Evolutionary conservation across 1,140 invertebrate genomes (phyloP), one percentile per base, ranked within the genome.

Genomic region (Drosophila suzukii): DNA sequence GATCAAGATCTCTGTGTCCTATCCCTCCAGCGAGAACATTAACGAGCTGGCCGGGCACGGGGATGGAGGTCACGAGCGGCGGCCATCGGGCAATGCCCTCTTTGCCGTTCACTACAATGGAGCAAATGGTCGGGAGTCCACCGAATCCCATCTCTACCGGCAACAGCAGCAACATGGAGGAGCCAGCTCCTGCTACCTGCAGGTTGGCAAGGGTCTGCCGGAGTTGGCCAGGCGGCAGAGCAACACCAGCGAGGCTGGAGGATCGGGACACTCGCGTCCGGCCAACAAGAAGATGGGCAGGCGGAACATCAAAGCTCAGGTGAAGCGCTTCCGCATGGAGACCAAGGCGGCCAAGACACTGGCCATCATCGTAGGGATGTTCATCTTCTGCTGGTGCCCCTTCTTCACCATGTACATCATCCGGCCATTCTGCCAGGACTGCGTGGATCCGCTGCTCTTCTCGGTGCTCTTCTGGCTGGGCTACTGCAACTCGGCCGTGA

Each of bases 401-500:
- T 98, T 98, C 92, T 99, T 98, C 92, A 94, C 97, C 1, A 95
- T 97, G 44, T 98, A 98, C 85, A 93, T 98, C 7, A 93, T 96
- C 3, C 96, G 95, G 1, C 96, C 97, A 0, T 97, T 97, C 81
- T 93, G 81, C 12, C 92, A 92, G 51, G 94, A 94, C 56, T 93
- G 94, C 10, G 97, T 98, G 94, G 95, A 94, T 78, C 92, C 93
- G 1, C 92, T 95, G n/a, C 93, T 97, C 11, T 97, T 97, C 94
- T 95, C 95, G 27, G 94, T 97, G 60, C 93, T 98, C 39, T 98
- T 97, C 0, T 99, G 98, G 98, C 93, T 98, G 47, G 98, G 96
- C 10, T 98, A 98, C 95, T 95, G 98, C 63, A 99, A 98, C 92
- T 98, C 97, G 1, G 96, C 96, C 0, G 96, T 97, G 39, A 97